Evolutionary conservation across 1,140 invertebrate species (phyloP).

Genomic region (Macrobrachium nipponense): DNA sequence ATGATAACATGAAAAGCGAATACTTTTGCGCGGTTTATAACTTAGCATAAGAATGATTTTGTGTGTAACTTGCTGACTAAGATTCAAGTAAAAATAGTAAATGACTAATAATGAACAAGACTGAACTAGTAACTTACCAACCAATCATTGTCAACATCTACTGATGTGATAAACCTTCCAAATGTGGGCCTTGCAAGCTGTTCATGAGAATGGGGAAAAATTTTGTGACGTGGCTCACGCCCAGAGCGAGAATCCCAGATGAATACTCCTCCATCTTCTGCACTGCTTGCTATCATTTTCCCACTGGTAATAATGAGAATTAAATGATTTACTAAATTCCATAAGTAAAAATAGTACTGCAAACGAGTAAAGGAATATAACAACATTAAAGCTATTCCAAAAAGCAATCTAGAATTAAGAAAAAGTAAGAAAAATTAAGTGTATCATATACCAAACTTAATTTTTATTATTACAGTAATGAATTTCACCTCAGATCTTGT

Average conservation of each 20-base stretch:
- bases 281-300: conserved; percentile 47
- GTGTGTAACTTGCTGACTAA: too few relatives aligned
- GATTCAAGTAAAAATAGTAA: too few relatives aligned
- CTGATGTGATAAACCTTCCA: conserved; percentile 56
- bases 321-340: not conserved
- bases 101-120: not conserved
- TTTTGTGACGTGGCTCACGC: conserved; percentile 45
- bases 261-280: conserved; percentile 61
- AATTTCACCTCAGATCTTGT: too few relatives aligned
- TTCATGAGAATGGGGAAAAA: conserved; percentile 45
- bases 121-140: conserved; percentile 32
- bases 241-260: conserved; percentile 59
- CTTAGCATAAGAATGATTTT: too few relatives aligned
- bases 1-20: too few relatives aligned
- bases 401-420: too few relatives aligned
- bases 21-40: too few relatives aligned
- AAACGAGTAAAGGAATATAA: not conserved
- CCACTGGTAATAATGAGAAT: conserved; percentile 34
- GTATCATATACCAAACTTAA: too few relatives aligned
- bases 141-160: conserved; percentile 55
- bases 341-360: not conserved
- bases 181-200: conserved; percentile 53
- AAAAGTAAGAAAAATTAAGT: too few relatives aligned
- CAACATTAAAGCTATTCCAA: too few relatives aligned
- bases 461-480: too few relatives aligned